These are phyloP conservation scores for Sus scrofa DNA, from an alignment of 2,113 vertebrate species.

Conservation along the genomic window DNA sequence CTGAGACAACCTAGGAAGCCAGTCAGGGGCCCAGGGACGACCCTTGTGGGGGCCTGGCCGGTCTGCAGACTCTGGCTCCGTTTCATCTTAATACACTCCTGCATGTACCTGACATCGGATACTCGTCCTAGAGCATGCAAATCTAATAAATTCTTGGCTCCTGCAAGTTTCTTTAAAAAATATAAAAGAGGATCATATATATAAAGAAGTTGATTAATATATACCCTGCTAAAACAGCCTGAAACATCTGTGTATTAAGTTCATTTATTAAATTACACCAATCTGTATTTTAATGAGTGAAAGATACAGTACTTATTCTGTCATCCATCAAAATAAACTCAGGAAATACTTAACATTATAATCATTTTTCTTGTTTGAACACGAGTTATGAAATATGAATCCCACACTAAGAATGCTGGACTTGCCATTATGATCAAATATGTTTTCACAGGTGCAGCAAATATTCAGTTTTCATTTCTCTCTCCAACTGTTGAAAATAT, in stretches of 20 bases:
- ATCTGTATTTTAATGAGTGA: conserved; percentile 94
- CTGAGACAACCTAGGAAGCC: neutral
- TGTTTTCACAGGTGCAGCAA: conserved; percentile 96
- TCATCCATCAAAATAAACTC: conserved; percentile 95
- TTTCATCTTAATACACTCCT: conserved; percentile 81
- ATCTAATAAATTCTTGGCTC: conserved; percentile 93
- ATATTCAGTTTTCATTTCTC: conserved; percentile 92
- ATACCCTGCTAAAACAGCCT: conserved; percentile 89
- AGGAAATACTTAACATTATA: conserved; percentile 95
- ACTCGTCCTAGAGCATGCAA: conserved; percentile 87
- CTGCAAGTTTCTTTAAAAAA: conserved; percentile 89
- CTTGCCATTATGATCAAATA: conserved; percentile 93
- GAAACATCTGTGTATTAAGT: conserved; percentile 94
- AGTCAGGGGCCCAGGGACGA: neutral
- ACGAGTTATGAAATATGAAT: conserved; percentile 92
- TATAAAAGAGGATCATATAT: conserved; percentile 90
- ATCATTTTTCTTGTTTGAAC: conserved; percentile 94
- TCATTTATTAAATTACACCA: conserved; percentile 95
- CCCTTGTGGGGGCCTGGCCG: neutral
- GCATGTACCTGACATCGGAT: conserved; percentile 83
- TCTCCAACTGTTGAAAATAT: conserved; percentile 91
- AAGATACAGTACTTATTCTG: conserved; percentile 92
- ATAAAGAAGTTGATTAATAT: conserved; percentile 93
- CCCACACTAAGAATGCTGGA: conserved; percentile 90
- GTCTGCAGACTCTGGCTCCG: conserved; percentile 57